Base-by-base conservation (phyloP, 92 coral and sea anemone genomes). In the Zoanthus gigantus region DNA sequence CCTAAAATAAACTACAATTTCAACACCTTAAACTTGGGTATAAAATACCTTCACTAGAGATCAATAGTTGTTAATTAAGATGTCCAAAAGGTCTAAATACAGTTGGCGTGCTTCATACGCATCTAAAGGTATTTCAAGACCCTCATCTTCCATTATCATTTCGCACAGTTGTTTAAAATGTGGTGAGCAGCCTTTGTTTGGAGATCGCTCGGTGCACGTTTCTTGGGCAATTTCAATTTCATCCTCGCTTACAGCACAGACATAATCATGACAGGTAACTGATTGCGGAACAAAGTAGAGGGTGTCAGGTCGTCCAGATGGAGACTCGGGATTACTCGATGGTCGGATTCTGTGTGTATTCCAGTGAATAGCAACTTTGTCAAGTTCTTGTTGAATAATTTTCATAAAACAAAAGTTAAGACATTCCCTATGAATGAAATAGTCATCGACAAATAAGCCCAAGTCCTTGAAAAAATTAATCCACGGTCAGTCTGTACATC, bases 141-240 rank as follows among this genome's bases (percentile, higher is more conserved):
- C 93, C 77, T 93, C 85, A 74, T 93, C 93, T 79, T 88, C 92
- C 90, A 90, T 92, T 63, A 92, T 92, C 95, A 90, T 90, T 83
- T 79, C 88, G 15, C 87, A 92, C 83, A 92, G 89, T 74, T 87
- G 89, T 69, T 85, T 87, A 71, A 92, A 92, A 78, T 90, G 71
- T 31, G 85, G 87, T 10, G 93, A 92, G 88, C 87, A 92, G 71
- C 91, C 95, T 57, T 74, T 86, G 48, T 79, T 52, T 74, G 86
- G 81, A 34, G 93, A 84, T 77, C 82, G 83, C 67, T 84, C 89
- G 71, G 90, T 78, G 63, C 90, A 86, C 87, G 74, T 74, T 73
- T 86, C 91, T 18, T 89, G 83, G 71, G 91, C 95, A 48, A 92
- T 87, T 86, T 89, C 90, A 85, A 92, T 82, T 67, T 92, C 92